Conservation (phyloP, 2,113 vertebrate genomes). For the Hirundichthys speculiger region DNA sequence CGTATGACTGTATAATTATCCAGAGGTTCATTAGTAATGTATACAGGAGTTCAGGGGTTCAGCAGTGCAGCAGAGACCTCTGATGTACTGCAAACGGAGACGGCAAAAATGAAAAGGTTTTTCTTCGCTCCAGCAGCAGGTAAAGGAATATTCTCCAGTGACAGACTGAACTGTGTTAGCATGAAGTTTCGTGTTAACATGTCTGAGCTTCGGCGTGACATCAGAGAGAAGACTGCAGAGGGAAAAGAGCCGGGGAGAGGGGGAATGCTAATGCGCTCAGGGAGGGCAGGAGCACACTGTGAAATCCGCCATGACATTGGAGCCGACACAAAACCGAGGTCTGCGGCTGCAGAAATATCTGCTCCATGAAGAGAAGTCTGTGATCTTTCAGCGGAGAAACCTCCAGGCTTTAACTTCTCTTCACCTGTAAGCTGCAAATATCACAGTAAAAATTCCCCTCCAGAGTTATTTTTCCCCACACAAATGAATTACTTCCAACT, state of each 20-base stretch:
- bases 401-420: not conserved
- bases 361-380: slow-evolving; percentile 33
- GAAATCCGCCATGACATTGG: slow-evolving; percentile 63
- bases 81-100: slow-evolving; percentile 61
- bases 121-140: slow-evolving; percentile 36
- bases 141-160: slow-evolving; percentile 59
- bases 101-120: slow-evolving; percentile 48
- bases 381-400: slow-evolving; percentile 29
- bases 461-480: too few species aligned
- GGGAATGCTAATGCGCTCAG: slow-evolving; percentile 57
- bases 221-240: slow-evolving; percentile 49
- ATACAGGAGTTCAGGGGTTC: slow-evolving; percentile 66
- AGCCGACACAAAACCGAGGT: slow-evolving; percentile 53
- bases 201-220: slow-evolving; percentile 61
- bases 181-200: slow-evolving; percentile 63
- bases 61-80: slow-evolving; percentile 38
- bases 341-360: slow-evolving; percentile 50
- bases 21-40: slow-evolving; percentile 65
- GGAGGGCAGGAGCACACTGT: slow-evolving; percentile 57
- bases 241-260: slow-evolving; percentile 20
- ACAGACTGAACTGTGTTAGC: slow-evolving; percentile 48
- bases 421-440: slow-evolving; percentile 10
- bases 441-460: too few species aligned
- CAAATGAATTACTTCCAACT: too few species aligned
- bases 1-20: slow-evolving; percentile 58